phyloP scores from a whole-genome alignment of 23 tunicate genomes.

The Phallusia fumigata region DNA sequence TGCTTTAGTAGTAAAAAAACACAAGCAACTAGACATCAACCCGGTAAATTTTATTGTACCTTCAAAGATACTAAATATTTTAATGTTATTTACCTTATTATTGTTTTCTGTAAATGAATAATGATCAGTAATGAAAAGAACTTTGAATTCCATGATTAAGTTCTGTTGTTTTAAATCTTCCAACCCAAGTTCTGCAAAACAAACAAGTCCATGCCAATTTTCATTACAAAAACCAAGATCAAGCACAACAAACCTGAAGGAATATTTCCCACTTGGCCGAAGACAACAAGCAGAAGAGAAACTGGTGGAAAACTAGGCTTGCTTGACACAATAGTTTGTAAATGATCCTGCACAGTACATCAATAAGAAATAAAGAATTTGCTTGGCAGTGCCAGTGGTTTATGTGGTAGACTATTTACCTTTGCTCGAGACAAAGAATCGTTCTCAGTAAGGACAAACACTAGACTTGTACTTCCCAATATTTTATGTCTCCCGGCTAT shows the following conservation, averaged over 20 bases:
- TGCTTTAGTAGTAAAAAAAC: too few species aligned
- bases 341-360: not conserved
- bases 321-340: not conserved
- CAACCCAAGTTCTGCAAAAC: not conserved
- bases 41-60: not conserved
- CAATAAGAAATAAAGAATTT: not conserved
- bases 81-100: too few species aligned
- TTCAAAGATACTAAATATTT: too few species aligned
- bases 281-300: not conserved
- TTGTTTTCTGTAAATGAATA: too few species aligned
- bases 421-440: not conserved
- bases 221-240: not conserved
- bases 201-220: not conserved
- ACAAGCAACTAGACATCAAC: not conserved
- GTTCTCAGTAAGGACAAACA: conserved; percentile 6
- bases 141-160: not conserved
- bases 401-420: not conserved
- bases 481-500: not conserved
- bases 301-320: conserved; percentile 30
- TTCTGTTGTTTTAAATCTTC: not conserved
- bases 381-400: not conserved
- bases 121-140: too few species aligned
- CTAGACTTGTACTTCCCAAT: conserved; percentile 31
- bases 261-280: too few species aligned
- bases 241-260: not conserved